phyloP scores from a whole-genome alignment of 2,888 invertebrate species.

The Tetanocera ferruginea region DNA sequence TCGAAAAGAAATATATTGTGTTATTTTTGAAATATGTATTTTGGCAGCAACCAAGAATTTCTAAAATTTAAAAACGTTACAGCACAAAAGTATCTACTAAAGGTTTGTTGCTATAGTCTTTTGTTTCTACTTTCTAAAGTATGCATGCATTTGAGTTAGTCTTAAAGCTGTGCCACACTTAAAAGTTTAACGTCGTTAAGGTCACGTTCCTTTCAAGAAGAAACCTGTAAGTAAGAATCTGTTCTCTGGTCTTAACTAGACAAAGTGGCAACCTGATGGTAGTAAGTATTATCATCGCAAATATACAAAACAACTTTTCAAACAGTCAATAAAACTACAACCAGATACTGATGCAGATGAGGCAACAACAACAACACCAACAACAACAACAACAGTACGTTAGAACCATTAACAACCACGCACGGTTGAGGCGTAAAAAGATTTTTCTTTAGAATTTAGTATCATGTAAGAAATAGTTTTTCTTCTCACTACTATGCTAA shows the following conservation, averaged over 20 bases:
- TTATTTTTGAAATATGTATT: background rate
- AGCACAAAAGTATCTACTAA: background rate
- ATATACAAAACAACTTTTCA: background rate
- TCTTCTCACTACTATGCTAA: constrained; percentile 35
- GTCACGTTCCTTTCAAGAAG: too few species aligned
- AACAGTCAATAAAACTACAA: constrained; percentile 23
- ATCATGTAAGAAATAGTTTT: background rate
- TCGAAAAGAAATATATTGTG: constrained; percentile 35
- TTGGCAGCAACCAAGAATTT: too few species aligned
- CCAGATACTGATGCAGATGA: background rate
- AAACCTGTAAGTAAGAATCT: too few species aligned
- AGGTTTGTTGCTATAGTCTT: constrained; percentile 19
- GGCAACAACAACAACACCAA: constrained; percentile 34
- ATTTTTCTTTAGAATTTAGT: constrained; percentile 23
- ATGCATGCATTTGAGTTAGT: too few species aligned
- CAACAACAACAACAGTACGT: constrained; percentile 40
- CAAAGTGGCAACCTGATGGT: background rate
- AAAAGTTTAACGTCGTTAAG: too few species aligned
- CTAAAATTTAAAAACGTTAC: background rate
- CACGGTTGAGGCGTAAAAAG: constrained; percentile 32
- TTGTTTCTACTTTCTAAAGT: background rate
- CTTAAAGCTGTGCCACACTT: too few species aligned
- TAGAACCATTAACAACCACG: background rate
- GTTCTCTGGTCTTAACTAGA: background rate
- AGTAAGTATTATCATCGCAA: background rate